Base-by-base conservation (phyloP, 1,140 invertebrate genomes). In the Zaprionus inermis region DNA sequence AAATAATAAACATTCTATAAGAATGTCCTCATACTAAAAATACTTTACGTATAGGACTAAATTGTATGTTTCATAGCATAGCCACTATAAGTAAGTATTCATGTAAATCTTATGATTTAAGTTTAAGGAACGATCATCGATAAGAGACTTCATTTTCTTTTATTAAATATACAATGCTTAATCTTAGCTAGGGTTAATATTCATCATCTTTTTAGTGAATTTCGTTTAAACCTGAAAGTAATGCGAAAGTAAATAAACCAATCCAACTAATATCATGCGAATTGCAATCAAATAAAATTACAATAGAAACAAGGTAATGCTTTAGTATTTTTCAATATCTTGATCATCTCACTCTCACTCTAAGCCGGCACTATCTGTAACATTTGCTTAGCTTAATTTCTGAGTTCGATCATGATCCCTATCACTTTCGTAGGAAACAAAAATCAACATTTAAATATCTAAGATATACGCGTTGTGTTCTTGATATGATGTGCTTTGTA, bases 61-160 rank as follows among this genome's bases (percentile, higher is more conserved):
- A 55, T 72, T 76, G 54, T 69, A 70, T 72, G 44, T 75, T 67
- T 72, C 51, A 63, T 66, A 71, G 60, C 38, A 55, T 61, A 61
- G 69, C 57, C 66, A 81, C 70, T 81, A 86, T 81, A 72, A 78
- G 78, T 74, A 74, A 74, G 60, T 78, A 76, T 72, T 76, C 22
- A 52, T 66, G 64, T 79, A 69, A 69, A 78, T 74, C 77, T 79
- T 79, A 79, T 58, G 65, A 71, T 66, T 71, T 71, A 78, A 76
- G 76, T 90, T 81, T 84, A 89, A 89, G 84, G 84, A 89, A 89
- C 84, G 84, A 89, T 89, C 85, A 90, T 89, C 84, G 84, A 89
- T 89, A 89, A 89, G 84, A 89, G 84, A 89, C 85, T 89, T 90
- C 67, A 89, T 77, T 84, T 84, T 81, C 68, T 72, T 75, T 90